Conservation (phyloP, 2,113 vertebrate species). For the Periophthalmus modestus region DNA sequence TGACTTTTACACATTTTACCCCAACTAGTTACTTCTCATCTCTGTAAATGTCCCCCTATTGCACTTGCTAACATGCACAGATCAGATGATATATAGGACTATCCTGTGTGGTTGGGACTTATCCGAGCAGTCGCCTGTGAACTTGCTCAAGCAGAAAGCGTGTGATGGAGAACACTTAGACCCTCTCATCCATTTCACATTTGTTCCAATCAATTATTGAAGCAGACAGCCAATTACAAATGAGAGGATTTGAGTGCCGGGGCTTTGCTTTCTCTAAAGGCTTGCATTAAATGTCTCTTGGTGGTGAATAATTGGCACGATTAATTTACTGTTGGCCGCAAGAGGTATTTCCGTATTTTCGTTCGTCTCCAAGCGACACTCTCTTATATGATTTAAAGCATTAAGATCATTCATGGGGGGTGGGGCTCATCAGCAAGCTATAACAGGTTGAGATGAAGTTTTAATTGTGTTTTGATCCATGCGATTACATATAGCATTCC, state of each 20-base stretch:
- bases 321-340: slow-evolving; percentile 79
- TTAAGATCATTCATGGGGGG: slow-evolving; percentile 57
- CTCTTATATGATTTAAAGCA: slow-evolving; percentile 75
- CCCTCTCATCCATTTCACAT: slow-evolving; percentile 83
- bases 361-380: slow-evolving; percentile 65
- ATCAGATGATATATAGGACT: slow-evolving; percentile 55
- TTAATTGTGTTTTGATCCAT: slow-evolving; percentile 80
- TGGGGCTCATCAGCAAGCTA: slow-evolving; percentile 52
- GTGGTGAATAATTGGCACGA: slow-evolving; percentile 78
- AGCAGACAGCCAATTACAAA: slow-evolving; percentile 84
- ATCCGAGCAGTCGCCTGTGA: slow-evolving; percentile 65
- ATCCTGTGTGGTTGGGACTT: slow-evolving; percentile 49
- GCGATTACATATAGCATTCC: slow-evolving; percentile 69
- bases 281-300: slow-evolving; percentile 76
- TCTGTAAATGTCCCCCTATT: slow-evolving; percentile 35
- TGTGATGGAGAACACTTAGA: slow-evolving; percentile 83
- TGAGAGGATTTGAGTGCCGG: slow-evolving; percentile 78
- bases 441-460: slow-evolving; percentile 73
- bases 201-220: slow-evolving; percentile 87
- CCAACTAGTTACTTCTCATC: slow-evolving; percentile 8
- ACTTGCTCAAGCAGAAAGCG: slow-evolving; percentile 70
- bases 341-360: slow-evolving; percentile 71
- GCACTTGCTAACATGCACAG: slow-evolving; percentile 35
- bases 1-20: not conserved
- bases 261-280: slow-evolving; percentile 77